phyloP scores from a whole-genome alignment of 2,797 vertebrate genomes.

The Spinus pinus region DNA sequence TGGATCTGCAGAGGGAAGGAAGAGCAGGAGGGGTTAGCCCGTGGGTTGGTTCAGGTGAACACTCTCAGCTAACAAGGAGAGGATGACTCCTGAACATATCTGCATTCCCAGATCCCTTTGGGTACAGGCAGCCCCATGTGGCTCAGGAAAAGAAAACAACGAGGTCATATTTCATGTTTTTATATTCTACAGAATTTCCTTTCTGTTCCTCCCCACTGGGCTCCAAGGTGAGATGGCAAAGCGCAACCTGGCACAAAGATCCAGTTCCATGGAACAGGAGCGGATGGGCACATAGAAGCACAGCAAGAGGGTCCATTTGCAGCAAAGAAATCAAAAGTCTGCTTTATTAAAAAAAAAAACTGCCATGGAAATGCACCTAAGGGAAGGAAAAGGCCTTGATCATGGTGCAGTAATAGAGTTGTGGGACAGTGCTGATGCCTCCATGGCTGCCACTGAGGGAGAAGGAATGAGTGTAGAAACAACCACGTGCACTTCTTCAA shows the following conservation, averaged over 20 bases:
- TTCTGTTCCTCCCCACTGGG: fast-evolving
- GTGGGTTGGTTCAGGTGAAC: background rate
- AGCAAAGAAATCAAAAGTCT: background rate
- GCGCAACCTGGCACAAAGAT: background rate
- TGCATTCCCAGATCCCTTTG: background rate
- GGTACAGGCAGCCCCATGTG: background rate
- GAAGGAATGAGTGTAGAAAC: background rate
- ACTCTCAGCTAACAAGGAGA: background rate
- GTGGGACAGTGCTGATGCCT: background rate
- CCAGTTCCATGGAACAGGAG: background rate
- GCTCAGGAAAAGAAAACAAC: background rate
- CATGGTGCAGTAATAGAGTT: fast-evolving
- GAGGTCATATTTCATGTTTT: background rate
- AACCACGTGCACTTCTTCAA: background rate
- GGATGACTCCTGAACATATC: background rate
- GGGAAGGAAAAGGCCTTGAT: background rate
- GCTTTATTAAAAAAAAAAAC: background rate
- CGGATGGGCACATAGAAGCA: background rate
- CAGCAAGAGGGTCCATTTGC: background rate
- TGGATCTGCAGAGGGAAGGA: background rate
- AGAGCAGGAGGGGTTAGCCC: background rate
- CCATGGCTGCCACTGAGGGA: background rate
- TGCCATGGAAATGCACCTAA: background rate
- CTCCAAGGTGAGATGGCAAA: background rate
- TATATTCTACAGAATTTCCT: background rate